Percentiles rank a stretch among this genome's conserved stretches.
Conservation (phyloP, 2,113 vertebrate genomes). For the Heptranchias perlo region DNA sequence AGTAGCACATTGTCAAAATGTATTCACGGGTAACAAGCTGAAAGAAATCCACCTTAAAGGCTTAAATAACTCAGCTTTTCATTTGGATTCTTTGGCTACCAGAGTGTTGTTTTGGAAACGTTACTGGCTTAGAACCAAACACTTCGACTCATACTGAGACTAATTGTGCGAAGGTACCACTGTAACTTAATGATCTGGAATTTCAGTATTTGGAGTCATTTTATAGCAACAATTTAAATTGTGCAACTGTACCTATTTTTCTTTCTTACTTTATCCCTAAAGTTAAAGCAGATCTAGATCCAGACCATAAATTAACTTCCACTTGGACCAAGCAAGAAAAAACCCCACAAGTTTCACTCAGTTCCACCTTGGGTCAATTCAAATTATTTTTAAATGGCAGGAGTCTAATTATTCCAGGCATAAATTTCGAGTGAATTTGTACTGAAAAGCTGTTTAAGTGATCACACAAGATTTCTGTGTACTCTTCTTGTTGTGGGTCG, state of each 20-base stretch:
- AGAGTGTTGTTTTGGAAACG: neutral
- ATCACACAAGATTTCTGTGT: neutral
- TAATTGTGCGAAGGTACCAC: constrained; percentile 15
- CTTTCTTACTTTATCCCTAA: neutral
- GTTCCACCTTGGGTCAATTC: neutral
- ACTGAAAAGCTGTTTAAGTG: neutral
- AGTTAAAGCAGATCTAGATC: neutral
- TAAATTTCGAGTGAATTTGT: neutral
- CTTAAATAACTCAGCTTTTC: neutral
- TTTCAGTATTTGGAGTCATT: neutral
- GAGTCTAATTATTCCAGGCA: neutral
- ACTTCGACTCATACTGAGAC: neutral
- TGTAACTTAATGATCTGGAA: neutral
- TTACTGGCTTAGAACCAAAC: neutral
- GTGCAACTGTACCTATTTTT: neutral
- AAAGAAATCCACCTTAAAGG: neutral
- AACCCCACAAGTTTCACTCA: neutral
- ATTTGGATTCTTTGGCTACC: neutral
- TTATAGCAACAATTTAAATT: neutral
- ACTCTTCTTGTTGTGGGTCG: neutral
- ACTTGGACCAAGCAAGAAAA: neutral
- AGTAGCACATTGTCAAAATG: neutral
- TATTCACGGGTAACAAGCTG: neutral
- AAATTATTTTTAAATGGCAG: neutral
- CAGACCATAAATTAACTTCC: neutral